Evolutionary conservation across 2,888 invertebrate genomes (phyloP).

Genomic region (Leucophenga maculata): DNA sequence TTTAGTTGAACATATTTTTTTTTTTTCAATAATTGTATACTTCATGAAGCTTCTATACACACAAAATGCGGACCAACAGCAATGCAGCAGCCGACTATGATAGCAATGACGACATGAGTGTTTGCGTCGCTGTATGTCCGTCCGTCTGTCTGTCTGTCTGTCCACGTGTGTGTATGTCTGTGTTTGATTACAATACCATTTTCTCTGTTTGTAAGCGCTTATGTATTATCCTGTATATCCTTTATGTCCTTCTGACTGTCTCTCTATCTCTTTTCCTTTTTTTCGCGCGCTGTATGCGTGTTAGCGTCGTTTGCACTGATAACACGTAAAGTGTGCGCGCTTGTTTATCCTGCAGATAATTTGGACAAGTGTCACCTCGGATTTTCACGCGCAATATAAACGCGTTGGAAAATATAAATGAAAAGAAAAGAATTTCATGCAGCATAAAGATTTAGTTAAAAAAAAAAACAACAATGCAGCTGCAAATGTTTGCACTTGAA

Average conservation of each 20-base stretch:
- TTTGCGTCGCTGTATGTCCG: neutral
- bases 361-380: conserved; percentile 65
- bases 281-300: conserved; percentile 22
- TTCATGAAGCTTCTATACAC: too few species aligned
- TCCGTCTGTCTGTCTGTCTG: neutral
- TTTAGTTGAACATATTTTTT: too few species aligned
- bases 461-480: neutral
- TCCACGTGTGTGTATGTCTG: conserved; percentile 43
- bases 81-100: too few species aligned
- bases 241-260: neutral
- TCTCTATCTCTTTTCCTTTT: conserved; percentile 14
- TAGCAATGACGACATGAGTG: neutral
- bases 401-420: neutral
- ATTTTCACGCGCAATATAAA: conserved; percentile 55
- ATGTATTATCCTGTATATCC: neutral
- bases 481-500: too few species aligned
- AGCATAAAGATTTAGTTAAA: neutral
- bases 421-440: neutral
- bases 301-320: conserved; percentile 57
- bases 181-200: conserved; percentile 61
- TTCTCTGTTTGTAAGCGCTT: conserved; percentile 21
- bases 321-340: conserved; percentile 60
- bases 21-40: too few species aligned
- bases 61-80: too few species aligned
- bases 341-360: conserved; percentile 64